Conservation (phyloP, 2,888 invertebrate genomes). For the Cetonia aurata region DNA sequence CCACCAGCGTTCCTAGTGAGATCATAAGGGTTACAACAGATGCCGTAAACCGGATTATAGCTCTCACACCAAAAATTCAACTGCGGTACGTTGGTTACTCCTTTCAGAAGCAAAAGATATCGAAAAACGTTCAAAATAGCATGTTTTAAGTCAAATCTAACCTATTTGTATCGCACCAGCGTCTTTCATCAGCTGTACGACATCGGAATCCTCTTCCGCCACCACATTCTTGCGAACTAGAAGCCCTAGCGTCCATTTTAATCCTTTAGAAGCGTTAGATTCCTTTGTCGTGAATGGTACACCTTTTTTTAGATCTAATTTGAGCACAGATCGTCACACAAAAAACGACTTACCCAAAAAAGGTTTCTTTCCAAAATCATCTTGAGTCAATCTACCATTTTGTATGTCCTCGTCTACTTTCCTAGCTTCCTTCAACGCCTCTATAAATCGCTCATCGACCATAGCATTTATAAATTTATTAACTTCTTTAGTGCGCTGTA, state of each 20-base stretch:
- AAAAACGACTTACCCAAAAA: constrained; percentile 78
- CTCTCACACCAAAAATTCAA: constrained; percentile 94
- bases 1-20: constrained; percentile 89
- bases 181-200: constrained; percentile 76
- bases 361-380: constrained; percentile 78
- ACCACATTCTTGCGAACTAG: constrained; percentile 75
- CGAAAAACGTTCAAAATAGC: neutral
- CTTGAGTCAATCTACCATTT: constrained; percentile 70
- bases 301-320: constrained; percentile 68
- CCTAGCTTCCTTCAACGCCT: constrained; percentile 83
- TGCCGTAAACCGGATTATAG: constrained; percentile 88
- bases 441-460: constrained; percentile 83
- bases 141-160: constrained; percentile 56
- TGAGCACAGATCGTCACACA: too few species aligned
- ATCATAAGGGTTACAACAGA: constrained; percentile 93
- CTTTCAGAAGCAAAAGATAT: constrained; percentile 43
- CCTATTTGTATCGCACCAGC: constrained; percentile 91
- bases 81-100: constrained; percentile 89
- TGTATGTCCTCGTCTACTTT: constrained; percentile 78
- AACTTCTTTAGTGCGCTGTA: constrained; percentile 80
- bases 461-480: constrained; percentile 86
- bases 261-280: constrained; percentile 66
- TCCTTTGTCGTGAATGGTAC: constrained; percentile 89
- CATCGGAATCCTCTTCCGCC: constrained; percentile 80
- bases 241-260: constrained; percentile 87